phyloP scores from a whole-genome alignment of 1,140 invertebrate genomes.

The Hypothenemus hampei region DNA sequence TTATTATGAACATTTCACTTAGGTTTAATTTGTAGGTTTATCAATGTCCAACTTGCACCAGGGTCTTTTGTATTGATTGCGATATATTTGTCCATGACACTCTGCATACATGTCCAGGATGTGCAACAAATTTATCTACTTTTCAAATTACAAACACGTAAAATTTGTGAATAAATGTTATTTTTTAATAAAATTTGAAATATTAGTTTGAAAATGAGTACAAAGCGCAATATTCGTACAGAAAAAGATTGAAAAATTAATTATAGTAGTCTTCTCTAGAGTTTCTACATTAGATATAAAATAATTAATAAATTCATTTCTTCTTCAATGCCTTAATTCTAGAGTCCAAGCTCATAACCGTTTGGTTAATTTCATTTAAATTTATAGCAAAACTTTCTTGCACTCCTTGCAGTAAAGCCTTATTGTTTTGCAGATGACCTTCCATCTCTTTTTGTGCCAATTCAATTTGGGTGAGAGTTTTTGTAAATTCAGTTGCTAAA shows the following conservation, averaged over 20 bases:
- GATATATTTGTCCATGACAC: slow-evolving; percentile 92
- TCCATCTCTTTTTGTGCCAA: slow-evolving; percentile 72
- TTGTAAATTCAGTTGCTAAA: slow-evolving; percentile 79
- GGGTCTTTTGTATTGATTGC: slow-evolving; percentile 88
- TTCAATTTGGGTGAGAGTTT: slow-evolving; percentile 77
- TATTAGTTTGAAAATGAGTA: too few species aligned
- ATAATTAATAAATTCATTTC: slow-evolving; percentile 31
- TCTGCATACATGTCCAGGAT: slow-evolving; percentile 91
- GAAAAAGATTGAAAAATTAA: too few species aligned
- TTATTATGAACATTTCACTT: not conserved
- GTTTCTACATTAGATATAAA: not conserved
- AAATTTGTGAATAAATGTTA: too few species aligned
- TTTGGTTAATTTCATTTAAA: slow-evolving; percentile 67
- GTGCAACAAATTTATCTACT: slow-evolving; percentile 59
- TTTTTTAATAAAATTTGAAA: too few species aligned
- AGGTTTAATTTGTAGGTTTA: slow-evolving; percentile 55
- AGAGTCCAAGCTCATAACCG: slow-evolving; percentile 68
- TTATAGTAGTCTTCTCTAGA: too few species aligned
- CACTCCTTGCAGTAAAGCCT: slow-evolving; percentile 70
- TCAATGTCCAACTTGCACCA: slow-evolving; percentile 71
- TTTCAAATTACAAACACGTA: slow-evolving; percentile 45
- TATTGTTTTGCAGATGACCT: slow-evolving; percentile 67
- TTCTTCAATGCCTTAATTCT: slow-evolving; percentile 59
- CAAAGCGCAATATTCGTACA: too few species aligned
- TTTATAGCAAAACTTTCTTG: slow-evolving; percentile 74